Evolutionary conservation across 2,113 vertebrate species (phyloP).

Genomic region (Ceyx cyanopectus): DNA sequence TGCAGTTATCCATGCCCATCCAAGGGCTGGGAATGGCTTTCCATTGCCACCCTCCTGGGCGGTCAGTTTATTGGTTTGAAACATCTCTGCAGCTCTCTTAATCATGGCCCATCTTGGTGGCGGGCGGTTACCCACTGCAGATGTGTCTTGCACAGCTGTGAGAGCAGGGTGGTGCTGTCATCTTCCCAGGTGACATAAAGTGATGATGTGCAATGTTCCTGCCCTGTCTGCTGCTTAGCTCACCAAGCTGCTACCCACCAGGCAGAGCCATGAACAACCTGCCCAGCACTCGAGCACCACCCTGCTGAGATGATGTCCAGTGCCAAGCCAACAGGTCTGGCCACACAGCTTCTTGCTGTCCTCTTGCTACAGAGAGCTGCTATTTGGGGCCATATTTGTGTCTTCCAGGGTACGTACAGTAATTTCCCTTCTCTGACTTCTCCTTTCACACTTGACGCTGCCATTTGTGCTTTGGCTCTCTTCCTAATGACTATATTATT

Average conservation of each 20-base stretch:
- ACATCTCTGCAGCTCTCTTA: neutral
- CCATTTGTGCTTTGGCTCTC: constrained; percentile 50
- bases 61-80: neutral
- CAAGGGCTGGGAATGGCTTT: neutral
- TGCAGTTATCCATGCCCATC: neutral
- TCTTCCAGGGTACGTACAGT: neutral
- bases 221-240: neutral
- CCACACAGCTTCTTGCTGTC: neutral
- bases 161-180: neutral
- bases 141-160: neutral
- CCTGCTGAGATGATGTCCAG: neutral
- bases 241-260: rapidly evolving
- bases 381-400: neutral
- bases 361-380: neutral
- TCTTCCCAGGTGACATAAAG: neutral
- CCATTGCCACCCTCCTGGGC: neutral
- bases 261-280: neutral
- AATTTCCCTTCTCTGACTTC: constrained; percentile 19
- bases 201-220: neutral
- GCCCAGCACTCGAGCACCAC: neutral
- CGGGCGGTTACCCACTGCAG: neutral
- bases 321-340: neutral
- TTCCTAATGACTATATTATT: constrained; percentile 71
- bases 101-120: neutral
- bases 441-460: constrained; percentile 22